Evolutionary conservation across 2,797 vertebrate genomes (phyloP), one percentile per base, ranked within the genome.

Genomic region (Cheirogaleus major): DNA sequence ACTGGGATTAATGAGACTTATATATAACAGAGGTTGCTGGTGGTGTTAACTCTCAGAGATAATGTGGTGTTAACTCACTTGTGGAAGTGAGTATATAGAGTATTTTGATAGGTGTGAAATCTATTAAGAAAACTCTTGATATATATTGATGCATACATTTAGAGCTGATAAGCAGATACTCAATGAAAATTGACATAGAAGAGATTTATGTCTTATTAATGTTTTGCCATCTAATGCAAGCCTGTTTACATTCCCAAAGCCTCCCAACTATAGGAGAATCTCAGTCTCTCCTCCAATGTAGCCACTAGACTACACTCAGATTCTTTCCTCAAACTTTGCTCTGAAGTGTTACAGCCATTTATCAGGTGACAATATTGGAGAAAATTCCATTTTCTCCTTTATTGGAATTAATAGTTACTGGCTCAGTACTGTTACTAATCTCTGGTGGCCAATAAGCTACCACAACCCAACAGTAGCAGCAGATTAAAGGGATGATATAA

Each of bases 381-480:
- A 69, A 92, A 70, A 72, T 25, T 13, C 1, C 65, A n/a, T 57
- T 1, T 18, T 11, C 55, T 25, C 1, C 4, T 41, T 73, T 59
- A 72, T 14, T 88, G 38, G 43, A 57, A 61, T 67, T 67, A 50
- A 69, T 41, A 80, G 12, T 43, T 91, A 85, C 14, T 90, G 69
- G 12, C 1, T 57, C 23, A 83, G 86, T 10, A 75, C 17, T 52
- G 10, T 59, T 35, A 55, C 3, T 52, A n/a, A 72, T 93, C 23
- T 85, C 38, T 83, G n/a, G 6, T 79, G 35, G 61, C 55, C 38
- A 79, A 32, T 5, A 30, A 48, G 23, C 93, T 50, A 67, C 35
- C 8, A 75, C 6, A 80, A 45, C 25, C 30, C 11, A 45, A 50
- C 27, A 35, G 22, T 57, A 20, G 1, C 9, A 48, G 3, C 32